These are phyloP conservation scores for Melanophora roralis DNA, from an alignment of 2,888 invertebrate species.

Conservation along the genomic window DNA sequence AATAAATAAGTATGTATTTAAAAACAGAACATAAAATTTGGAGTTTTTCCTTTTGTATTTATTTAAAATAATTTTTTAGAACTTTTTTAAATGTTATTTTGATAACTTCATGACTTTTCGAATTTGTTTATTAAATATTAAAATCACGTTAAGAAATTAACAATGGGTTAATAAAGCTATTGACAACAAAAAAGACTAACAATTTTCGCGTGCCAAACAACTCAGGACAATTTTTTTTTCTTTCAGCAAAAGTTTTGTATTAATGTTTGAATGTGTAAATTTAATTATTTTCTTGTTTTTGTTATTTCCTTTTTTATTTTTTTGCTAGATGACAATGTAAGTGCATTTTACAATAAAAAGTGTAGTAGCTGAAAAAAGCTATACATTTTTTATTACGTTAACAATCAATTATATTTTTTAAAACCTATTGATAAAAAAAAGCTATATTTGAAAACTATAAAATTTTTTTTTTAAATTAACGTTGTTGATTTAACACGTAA, in stretches of 20 bases:
- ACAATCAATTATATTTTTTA: constrained; percentile 36
- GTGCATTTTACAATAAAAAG: constrained; percentile 10
- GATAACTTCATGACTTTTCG: background rate
- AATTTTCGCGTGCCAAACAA: constrained; percentile 54
- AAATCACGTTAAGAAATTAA: background rate
- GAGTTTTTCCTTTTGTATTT: too few relatives aligned
- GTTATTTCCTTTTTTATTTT: background rate
- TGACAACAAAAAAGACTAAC: constrained; percentile 10
- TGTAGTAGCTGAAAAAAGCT: constrained; percentile 14
- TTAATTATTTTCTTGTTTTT: background rate
- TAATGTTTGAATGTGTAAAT: constrained; percentile 10
- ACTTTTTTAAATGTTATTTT: too few relatives aligned
- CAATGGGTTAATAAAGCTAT: constrained; percentile 7
- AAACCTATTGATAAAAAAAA: constrained; percentile 37
- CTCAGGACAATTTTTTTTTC: constrained; percentile 37
- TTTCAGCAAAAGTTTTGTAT: background rate
- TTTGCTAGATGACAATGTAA: constrained; percentile 15
- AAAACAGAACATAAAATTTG: background rate
- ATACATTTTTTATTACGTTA: constrained; percentile 30
- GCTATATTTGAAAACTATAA: constrained; percentile 36
- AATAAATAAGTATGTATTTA: background rate
- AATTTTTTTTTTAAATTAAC: background rate
- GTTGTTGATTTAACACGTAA: background rate
- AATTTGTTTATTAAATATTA: background rate
- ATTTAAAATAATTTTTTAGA: too few relatives aligned